A percentile compares a stretch with the other conserved stretches of the same genome.
Conservation (phyloP, 2,113 vertebrate species). For the Melanerpes aurifrons region DNA sequence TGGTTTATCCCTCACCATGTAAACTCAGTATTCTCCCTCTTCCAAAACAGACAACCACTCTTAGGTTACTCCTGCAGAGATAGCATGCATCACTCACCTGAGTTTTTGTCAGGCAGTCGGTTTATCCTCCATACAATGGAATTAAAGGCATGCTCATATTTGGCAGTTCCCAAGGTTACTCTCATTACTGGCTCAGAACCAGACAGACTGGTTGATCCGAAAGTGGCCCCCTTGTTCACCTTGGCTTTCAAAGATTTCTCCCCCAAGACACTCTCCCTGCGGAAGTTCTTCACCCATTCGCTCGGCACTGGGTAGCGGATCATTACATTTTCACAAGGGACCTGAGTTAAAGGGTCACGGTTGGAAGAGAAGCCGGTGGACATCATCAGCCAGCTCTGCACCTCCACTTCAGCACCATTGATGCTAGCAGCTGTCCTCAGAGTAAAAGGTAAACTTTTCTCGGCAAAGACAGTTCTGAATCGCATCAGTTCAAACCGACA, state of each 20-base stretch:
- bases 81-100: slow-evolving; percentile 76
- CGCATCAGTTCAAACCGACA: slow-evolving; percentile 87
- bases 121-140: slow-evolving; percentile 90
- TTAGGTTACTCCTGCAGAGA: not conserved
- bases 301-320: slow-evolving; percentile 86
- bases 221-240: slow-evolving; percentile 89
- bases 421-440: slow-evolving; percentile 84
- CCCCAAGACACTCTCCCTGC: slow-evolving; percentile 84
- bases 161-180: slow-evolving; percentile 90
- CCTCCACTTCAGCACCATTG: slow-evolving; percentile 85
- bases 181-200: slow-evolving; percentile 91
- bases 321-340: slow-evolving; percentile 90
- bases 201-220: slow-evolving; percentile 81
- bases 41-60: not conserved
- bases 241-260: slow-evolving; percentile 91
- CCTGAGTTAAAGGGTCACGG: slow-evolving; percentile 82
- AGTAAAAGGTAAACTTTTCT: slow-evolving; percentile 87
- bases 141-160: slow-evolving; percentile 89
- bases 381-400: slow-evolving; percentile 93
- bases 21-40: not conserved
- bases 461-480: slow-evolving; percentile 84
- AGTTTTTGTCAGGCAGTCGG: slow-evolving; percentile 90
- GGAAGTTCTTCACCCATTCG: slow-evolving; percentile 91
- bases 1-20: not conserved
- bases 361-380: slow-evolving; percentile 86